A percentile compares a stretch with the other conserved stretches of the same genome.
Conservation (phyloP, 1,140 invertebrate species). For the Thalassaphorura encarpata region DNA sequence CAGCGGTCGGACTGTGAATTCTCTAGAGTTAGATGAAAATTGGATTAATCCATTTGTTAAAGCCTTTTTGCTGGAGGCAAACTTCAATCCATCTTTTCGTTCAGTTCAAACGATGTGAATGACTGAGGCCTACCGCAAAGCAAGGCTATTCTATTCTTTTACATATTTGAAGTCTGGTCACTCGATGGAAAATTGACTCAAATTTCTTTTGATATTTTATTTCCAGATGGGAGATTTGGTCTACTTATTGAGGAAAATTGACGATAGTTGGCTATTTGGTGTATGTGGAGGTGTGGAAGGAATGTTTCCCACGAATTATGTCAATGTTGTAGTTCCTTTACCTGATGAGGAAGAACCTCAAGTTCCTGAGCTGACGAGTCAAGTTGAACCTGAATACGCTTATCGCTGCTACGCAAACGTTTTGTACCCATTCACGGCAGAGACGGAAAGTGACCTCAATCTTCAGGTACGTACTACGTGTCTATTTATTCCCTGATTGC, state of each 20-base stretch:
- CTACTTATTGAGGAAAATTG: conserved; percentile 52
- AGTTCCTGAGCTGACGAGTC: neutral
- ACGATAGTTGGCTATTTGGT: conserved; percentile 71
- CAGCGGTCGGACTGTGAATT: too few species aligned
- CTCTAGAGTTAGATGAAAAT: too few species aligned
- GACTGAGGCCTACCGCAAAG: too few species aligned
- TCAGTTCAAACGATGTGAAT: too few species aligned
- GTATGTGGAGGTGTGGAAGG: conserved; percentile 53
- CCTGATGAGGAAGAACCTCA: neutral
- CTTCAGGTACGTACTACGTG: neutral
- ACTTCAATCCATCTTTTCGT: too few species aligned
- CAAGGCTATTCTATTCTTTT: too few species aligned
- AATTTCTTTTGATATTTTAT: neutral
- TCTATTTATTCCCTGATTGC: too few species aligned
- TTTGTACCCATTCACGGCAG: neutral
- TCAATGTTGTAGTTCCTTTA: conserved; percentile 60
- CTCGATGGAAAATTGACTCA: neutral
- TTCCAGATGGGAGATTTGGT: conserved; percentile 57
- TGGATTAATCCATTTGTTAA: too few species aligned
- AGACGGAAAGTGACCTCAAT: neutral
- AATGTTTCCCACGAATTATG: conserved; percentile 68
- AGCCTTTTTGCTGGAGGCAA: too few species aligned
- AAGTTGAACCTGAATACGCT: neutral
- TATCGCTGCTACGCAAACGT: neutral
- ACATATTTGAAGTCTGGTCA: neutral